Base-by-base conservation (phyloP, 2,797 vertebrate genomes). In the Phrynocephalus guinanensis region DNA sequence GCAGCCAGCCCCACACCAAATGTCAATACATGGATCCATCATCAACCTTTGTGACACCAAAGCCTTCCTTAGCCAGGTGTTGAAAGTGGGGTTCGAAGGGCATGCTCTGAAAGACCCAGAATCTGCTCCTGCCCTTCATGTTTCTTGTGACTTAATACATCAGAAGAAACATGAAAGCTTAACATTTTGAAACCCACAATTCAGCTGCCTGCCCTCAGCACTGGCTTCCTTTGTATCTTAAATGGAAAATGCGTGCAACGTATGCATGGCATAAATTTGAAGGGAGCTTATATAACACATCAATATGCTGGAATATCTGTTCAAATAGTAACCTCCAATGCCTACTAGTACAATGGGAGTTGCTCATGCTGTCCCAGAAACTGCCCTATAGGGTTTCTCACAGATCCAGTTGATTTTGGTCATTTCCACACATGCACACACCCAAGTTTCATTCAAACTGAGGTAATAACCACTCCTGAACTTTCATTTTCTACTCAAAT, bases 81-180 rank as follows among this genome's bases (percentile, higher is more conserved):
- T 98, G 97, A 98, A 97, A 98, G 95, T 95, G 92, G 24, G 92
- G 97, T 96, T 97, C 97, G 97, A 98, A 98, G 97, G 97, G 96
- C 96, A 97, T 94, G 92, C 87, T 88, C 95, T 93, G 89, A 94
- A 96, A 95, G 91, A 91, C 63, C 67, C 84, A 66, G 72, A 95
- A 30, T 67, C 1, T 1, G 44, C 22, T 1, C 50, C 15, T 96
- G 96, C 94, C 33, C 95, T 93, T 97, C 94, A 95, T 88, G 87
- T 93, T 92, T 93, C 93, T 93, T 95, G 95, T 95, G 95, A 96
- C 95, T 95, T 95, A 90, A 60, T 90, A 88, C 88, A 88, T 92
- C 89, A 93, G 87, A 87, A 90, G 86, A 92, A 79, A 56, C 48
- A 86, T 28, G 78, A 93, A 95, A 92, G 82, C 79, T 68, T 79